Percentiles rank a stretch among this genome's conserved stretches.
Conservation (phyloP, 37 sponge, comb jelly and placozoan species). For the Corticium candelabrum region DNA sequence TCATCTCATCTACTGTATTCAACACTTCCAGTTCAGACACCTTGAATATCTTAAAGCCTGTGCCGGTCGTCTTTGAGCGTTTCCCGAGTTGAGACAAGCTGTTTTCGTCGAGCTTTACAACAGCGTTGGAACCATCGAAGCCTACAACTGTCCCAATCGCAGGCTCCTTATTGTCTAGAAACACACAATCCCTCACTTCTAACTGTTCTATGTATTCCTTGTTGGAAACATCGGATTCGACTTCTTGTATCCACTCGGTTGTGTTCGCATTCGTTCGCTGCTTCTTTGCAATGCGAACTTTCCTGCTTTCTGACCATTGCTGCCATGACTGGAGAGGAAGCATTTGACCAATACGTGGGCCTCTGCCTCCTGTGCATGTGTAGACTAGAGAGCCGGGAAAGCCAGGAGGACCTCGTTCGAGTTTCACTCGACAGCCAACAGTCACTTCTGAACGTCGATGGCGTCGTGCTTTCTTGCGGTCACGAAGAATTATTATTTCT, state of each 20-base stretch:
- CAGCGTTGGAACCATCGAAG: constrained; percentile 48
- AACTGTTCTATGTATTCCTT: background rate
- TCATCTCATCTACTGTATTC: too few species aligned
- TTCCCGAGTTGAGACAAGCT: too few species aligned
- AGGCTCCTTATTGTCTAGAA: constrained; percentile 55
- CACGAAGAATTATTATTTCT: background rate
- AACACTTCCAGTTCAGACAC: too few species aligned
- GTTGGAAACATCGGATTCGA: background rate
- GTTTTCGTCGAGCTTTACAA: constrained; percentile 39
- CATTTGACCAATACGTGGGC: constrained; percentile 44
- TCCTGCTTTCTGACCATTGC: constrained; percentile 26
- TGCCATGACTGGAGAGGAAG: constrained; percentile 38
- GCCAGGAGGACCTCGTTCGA: constrained; percentile 55
- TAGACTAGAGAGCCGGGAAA: constrained; percentile 44
- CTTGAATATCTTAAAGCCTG: too few species aligned
- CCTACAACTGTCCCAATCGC: constrained; percentile 49
- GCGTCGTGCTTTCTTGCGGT: background rate
- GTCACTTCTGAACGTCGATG: constrained; percentile 15
- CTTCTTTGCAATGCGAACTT: background rate
- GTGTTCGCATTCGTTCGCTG: too few species aligned
- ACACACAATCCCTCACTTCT: constrained; percentile 24
- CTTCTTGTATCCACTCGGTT: background rate
- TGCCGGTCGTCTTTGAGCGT: too few species aligned
- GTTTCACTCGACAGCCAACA: constrained; percentile 44
- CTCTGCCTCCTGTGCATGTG: constrained; percentile 16